Conservation (phyloP, 2,888 invertebrate genomes). For the Lissonota sp. region DNA sequence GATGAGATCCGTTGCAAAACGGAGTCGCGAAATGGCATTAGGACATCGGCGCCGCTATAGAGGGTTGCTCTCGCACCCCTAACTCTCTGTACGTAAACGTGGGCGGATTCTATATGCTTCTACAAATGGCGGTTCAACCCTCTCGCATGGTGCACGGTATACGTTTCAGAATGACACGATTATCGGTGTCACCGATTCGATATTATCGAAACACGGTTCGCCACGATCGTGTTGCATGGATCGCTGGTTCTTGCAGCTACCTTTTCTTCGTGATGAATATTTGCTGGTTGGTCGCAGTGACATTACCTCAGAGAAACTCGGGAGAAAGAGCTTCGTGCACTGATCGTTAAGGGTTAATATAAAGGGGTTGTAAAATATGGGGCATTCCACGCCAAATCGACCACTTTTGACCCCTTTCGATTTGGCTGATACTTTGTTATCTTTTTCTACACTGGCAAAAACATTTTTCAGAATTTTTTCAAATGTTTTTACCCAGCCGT, state of each 20-base stretch:
- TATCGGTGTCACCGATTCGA: conserved; percentile 62
- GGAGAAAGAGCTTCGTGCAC: too few relatives aligned
- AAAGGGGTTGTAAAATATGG: too few relatives aligned
- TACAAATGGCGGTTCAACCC: background rate
- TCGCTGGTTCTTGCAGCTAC: background rate
- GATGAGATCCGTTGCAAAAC: conserved; percentile 45
- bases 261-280: too few relatives aligned
- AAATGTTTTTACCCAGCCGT: too few relatives aligned
- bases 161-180: conserved; percentile 44
- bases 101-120: background rate
- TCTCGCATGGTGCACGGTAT: background rate
- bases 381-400: too few relatives aligned
- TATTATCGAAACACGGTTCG: conserved; percentile 59
- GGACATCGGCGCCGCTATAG: conserved; percentile 35
- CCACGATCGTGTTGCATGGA: conserved; percentile 47
- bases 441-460: too few relatives aligned
- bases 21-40: conserved; percentile 33
- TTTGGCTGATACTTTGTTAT: too few relatives aligned
- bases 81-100: background rate
- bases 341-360: too few relatives aligned
- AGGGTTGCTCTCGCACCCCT: conserved; percentile 24
- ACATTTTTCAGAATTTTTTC: too few relatives aligned
- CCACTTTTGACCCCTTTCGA: too few relatives aligned
- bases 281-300: too few relatives aligned
- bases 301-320: too few relatives aligned